These are phyloP conservation scores for Himalopsyche tibetana DNA, from an alignment of 2,888 invertebrate genomes.

Conservation along the genomic window DNA sequence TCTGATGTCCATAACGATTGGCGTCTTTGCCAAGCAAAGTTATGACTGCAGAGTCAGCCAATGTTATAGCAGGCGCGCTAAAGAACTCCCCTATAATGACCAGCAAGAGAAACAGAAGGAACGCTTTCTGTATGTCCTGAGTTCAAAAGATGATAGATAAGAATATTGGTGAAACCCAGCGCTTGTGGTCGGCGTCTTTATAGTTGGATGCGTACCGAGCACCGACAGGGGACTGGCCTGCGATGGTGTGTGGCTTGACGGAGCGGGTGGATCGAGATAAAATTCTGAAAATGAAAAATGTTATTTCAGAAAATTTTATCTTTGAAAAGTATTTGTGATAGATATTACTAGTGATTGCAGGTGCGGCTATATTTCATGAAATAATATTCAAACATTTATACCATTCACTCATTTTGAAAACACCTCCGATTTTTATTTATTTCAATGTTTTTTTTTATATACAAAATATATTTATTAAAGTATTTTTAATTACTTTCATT, in stretches of 20 bases:
- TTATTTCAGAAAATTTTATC: neutral
- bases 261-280: slow-evolving; percentile 69
- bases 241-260: slow-evolving; percentile 70
- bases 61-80: slow-evolving; percentile 95
- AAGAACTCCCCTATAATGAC: slow-evolving; percentile 99
- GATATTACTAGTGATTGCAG: too few species aligned
- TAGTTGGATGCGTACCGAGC: slow-evolving; percentile 88
- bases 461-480: too few species aligned
- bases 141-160: slow-evolving; percentile 94
- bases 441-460: too few species aligned
- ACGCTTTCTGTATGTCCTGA: slow-evolving; percentile 94
- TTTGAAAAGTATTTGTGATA: too few species aligned
- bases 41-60: slow-evolving; percentile 95
- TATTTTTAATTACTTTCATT: too few species aligned
- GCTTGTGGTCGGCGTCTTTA: slow-evolving; percentile 81
- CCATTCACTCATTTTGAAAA: too few species aligned
- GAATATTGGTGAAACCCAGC: slow-evolving; percentile 93
- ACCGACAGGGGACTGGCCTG: slow-evolving; percentile 84
- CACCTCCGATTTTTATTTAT: too few species aligned
- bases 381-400: too few species aligned
- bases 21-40: slow-evolving; percentile 92
- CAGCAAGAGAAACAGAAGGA: slow-evolving; percentile 93
- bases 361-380: too few species aligned
- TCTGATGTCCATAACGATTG: slow-evolving; percentile 94
- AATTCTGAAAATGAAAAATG: slow-evolving; percentile 48